Base-by-base conservation (phyloP, 2,113 vertebrate species). In the Ranitomeya imitator region DNA sequence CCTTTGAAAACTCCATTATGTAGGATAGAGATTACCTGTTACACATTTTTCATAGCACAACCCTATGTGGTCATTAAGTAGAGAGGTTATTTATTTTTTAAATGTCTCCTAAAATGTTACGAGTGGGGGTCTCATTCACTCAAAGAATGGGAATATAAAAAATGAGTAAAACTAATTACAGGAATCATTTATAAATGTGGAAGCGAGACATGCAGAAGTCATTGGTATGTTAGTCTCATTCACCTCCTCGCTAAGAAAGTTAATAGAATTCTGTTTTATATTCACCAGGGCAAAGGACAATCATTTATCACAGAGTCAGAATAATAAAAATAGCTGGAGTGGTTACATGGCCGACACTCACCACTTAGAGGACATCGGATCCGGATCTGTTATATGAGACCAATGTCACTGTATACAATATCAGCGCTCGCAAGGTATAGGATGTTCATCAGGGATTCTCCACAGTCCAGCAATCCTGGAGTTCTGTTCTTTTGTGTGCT, bases 221-320 rank as follows among this genome's bases (percentile, higher is more conserved):
- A 69, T 26, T 71, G 82, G 16, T 65, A 52, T 55, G 13, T 54
- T 15, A 7, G 45, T 26, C 61, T 84, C 61, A 54, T 84, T 69
- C 55, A 51, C 82, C 16, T 71, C 82, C 51, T 65, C 55, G 52
- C 82, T 84, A 69, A 55, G 63, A 69, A 26, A 84, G 45, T 84
- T 84, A 84, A 84, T 84, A 84, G 65, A 37, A 84, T 84, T 67
- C 21, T 51, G 37, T 84, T 71, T 84, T 84, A 67, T 69, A 84
- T 84, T 69, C 82, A 55, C 21, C 65, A 52, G 82, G 65, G 63
- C 82, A 84, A 84, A 84, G 82, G 63, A 84, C 82, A 84, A 84
- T n/a, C 65, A 71, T 84, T 63, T 71, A 54, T 84, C 45, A 69
- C n/a, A 2, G n/a, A 69, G 61, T 65, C 57, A 84, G 82, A 65